phyloP scores from a whole-genome alignment of 2,113 vertebrate species.

The Gymnorhina tibicen region DNA sequence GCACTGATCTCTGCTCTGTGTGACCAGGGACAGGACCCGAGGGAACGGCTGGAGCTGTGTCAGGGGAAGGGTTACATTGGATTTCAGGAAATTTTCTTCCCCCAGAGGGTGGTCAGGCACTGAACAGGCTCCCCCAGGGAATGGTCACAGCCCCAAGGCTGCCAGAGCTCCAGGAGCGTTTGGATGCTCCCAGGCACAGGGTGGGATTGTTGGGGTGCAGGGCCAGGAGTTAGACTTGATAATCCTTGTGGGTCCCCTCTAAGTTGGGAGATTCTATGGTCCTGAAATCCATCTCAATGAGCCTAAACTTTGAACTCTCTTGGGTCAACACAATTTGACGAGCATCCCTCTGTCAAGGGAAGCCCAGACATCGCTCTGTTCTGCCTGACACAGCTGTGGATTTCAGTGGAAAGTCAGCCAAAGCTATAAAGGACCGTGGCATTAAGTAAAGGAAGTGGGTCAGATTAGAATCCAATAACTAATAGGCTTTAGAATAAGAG shows the following conservation, averaged over 20 bases:
- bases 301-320: background rate
- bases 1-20: background rate
- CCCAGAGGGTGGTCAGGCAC: accelerated
- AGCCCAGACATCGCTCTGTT: background rate
- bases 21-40: background rate
- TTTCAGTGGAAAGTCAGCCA: background rate
- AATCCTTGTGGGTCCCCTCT: background rate
- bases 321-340: background rate
- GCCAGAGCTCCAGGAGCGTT: background rate
- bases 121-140: background rate
- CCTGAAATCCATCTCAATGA: background rate
- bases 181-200: accelerated
- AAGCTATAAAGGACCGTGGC: background rate
- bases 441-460: background rate
- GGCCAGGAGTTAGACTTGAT: accelerated
- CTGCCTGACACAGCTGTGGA: background rate
- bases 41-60: background rate
- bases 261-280: background rate
- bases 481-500: background rate
- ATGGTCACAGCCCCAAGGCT: background rate
- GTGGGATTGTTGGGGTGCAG: background rate
- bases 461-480: background rate
- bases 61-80: background rate
- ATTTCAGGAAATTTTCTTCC: background rate
- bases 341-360: background rate